Evolutionary conservation across 35 echinoderm and acorn worm genomes (phyloP), one percentile per base, ranked within the genome.

Genomic region (Ophiothrix spiculata): DNA sequence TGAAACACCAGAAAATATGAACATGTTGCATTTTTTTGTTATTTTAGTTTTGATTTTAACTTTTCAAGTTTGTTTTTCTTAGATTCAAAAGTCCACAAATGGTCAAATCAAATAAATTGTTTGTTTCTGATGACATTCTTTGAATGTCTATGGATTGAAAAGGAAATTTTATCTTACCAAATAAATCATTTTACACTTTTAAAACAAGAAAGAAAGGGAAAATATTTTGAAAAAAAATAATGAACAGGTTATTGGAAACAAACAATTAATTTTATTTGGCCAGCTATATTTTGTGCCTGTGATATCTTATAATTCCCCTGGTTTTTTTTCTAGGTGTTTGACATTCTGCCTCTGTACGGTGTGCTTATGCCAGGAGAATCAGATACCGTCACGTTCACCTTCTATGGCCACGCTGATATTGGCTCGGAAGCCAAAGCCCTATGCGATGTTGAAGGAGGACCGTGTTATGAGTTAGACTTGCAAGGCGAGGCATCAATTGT

Each of bases 321-420:
- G 14, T 4, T 84, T 84, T 25, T n/a, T 23, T 31, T 79, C 6
- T 74, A 99, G 92, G 92, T 99, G 1, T 99, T 99, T 92, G 96
- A 94, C 49, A 94, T 99, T 40, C 90, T 99, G 45, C 96, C 96
- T 31, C 42, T 99, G 36, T 99, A 99, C 41, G 96, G 96, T 23
- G 86, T 77, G 25, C 83, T 99, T 33, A 87, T 99, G 64, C 96
- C 96, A 28, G 96, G 96, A 29, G 96, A 99, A 36, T 94, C 92
- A 32, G 96, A 99, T 49, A 93, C 88, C 4, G 89, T 94, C n/a
- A 99, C 96, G 15, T 99, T 99, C 86, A 99, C 96, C 29, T 99
- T 99, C 90, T 99, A 99, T 77, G 96, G 96, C n/a, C 96, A 99
- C 38, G 78, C 96, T 36, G 96, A 99, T 39, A 99, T 99, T 40